Evolutionary conservation across 2,888 invertebrate species (phyloP), one percentile per base, ranked within the genome.

Genomic region (Oxytorus armatus): DNA sequence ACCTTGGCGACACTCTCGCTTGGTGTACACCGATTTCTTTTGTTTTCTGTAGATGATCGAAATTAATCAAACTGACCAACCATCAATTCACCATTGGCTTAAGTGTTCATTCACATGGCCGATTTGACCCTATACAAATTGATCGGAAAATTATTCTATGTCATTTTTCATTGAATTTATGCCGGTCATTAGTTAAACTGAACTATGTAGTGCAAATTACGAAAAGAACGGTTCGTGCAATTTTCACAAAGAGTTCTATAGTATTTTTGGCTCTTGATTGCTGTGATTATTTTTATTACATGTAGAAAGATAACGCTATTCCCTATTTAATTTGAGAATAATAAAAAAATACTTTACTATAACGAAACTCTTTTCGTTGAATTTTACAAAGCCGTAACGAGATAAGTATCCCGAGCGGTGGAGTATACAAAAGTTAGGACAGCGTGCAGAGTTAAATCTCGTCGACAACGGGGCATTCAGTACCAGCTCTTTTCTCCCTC

Each of bases 381-480:
- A 63, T 70, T 49, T 23, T 68, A 39, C 69, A 68, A 55, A 57
- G 66, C 42, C 61, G 36, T 79, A 83, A 79, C 81, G 66, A 65
- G 78, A 76, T 81, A 73, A 81, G 69, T 75, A 81, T 81, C 65
- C 77, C 36, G 47, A 51, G 39, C 21, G 75, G 57, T 63, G 57
- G 53, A 72, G 75, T 59, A 39, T 55, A 66, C 49, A 73, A 57
- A 68, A 63, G 44, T 68, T 68, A 14, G 53, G 55, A 74, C 29
- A 53, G 47, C 39, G 5, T 4, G 39, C 59, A 18, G 69, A 39
- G 75, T 72, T 63, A 47, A 59, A 72, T 51, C 21, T 21, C 51
- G 51, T 3, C 14, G 14, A 44, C 44, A 14, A n/a, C n/a, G 44
- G 44, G 44, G n/a, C 14, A n/a, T 51, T 11, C 3, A 4, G 3